These are phyloP conservation scores for Temnothorax longispinosus DNA, from an alignment of 1,140 invertebrate genomes.

Conservation along the genomic window DNA sequence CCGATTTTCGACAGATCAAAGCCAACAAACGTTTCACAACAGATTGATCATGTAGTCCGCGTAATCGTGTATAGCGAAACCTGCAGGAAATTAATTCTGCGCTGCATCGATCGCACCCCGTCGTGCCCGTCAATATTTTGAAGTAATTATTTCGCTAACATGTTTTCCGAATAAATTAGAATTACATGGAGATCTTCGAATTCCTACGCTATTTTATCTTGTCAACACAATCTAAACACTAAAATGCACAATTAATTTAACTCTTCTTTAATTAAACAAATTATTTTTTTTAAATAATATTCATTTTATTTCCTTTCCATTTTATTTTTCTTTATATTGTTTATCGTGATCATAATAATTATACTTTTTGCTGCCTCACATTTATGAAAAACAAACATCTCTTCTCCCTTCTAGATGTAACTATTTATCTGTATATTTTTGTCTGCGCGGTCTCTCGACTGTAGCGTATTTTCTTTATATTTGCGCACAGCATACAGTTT, in stretches of 20 bases:
- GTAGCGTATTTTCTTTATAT: background rate
- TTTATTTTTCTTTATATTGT: background rate
- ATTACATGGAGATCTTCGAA: background rate
- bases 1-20: conserved; percentile 51
- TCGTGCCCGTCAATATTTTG: background rate
- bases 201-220: background rate
- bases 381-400: background rate
- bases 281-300: background rate
- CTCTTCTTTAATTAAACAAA: background rate
- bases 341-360: background rate
- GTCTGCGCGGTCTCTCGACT: background rate
- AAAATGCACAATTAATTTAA: background rate
- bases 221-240: background rate
- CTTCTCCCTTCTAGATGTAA: background rate
- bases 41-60: conserved; percentile 33
- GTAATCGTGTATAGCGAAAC: conserved; percentile 35
- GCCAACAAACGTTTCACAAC: conserved; percentile 53
- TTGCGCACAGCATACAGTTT: background rate
- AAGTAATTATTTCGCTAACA: conserved; percentile 38
- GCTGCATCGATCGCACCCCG: conserved; percentile 16
- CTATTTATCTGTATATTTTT: background rate
- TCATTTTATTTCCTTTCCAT: background rate
- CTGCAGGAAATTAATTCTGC: conserved; percentile 50
- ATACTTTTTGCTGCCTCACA: background rate
- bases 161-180: background rate